phyloP scores from a whole-genome alignment of 2,888 invertebrate genomes.

The Ophioninae sp. region DNA sequence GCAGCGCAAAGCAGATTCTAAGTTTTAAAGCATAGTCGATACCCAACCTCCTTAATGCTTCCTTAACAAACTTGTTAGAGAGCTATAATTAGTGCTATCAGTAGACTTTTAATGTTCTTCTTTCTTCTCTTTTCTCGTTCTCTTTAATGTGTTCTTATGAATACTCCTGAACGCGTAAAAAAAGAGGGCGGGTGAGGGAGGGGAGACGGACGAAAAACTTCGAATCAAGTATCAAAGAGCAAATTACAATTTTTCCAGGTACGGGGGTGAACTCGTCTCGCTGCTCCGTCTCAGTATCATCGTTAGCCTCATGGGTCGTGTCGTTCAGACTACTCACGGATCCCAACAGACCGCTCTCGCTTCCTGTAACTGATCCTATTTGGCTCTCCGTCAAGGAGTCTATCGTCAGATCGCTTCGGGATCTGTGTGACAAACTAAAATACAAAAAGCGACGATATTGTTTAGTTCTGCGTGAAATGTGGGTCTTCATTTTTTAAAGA shows the following conservation, averaged over 20 bases:
- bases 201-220: background rate
- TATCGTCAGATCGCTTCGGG: conserved; percentile 79
- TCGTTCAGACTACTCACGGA: conserved; percentile 83
- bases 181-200: background rate
- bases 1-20: too few species aligned
- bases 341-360: conserved; percentile 80
- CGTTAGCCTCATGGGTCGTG: conserved; percentile 80
- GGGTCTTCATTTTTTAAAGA: conserved; percentile 7
- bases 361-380: conserved; percentile 78
- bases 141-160: too few species aligned
- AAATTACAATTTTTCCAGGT: conserved; percentile 85
- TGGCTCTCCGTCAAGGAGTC: conserved; percentile 80
- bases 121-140: too few species aligned
- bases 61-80: too few species aligned
- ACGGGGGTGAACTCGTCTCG: conserved; percentile 85
- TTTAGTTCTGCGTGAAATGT: conserved; percentile 19
- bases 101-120: too few species aligned
- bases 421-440: conserved; percentile 77
- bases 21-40: too few species aligned
- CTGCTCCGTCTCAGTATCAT: conserved; percentile 80
- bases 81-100: too few species aligned
- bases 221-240: background rate
- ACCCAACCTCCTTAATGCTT: too few species aligned
- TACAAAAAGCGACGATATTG: conserved; percentile 54
- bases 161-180: too few species aligned